These are phyloP conservation scores for Neogale vison DNA, from an alignment of 2,113 vertebrate genomes.

Conservation along the genomic window DNA sequence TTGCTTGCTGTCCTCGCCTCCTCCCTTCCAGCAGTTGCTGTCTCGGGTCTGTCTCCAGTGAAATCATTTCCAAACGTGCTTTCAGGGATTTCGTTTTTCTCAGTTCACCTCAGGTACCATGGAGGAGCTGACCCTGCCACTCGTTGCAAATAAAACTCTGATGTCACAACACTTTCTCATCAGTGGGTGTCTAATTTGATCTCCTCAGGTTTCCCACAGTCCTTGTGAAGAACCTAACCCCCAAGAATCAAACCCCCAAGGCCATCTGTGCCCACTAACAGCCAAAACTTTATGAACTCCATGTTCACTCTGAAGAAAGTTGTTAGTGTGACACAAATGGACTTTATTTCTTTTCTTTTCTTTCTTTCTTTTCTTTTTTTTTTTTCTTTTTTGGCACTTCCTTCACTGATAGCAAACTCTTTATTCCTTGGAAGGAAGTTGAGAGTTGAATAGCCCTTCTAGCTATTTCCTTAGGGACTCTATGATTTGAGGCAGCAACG, in stretches of 20 bases:
- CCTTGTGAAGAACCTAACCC: neutral
- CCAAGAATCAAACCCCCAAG: neutral
- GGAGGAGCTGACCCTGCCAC: neutral
- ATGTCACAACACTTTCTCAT: constrained; percentile 29
- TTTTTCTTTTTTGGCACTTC: constrained; percentile 57
- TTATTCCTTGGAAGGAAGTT: constrained; percentile 33
- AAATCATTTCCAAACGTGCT: constrained; percentile 25
- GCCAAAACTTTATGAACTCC: neutral
- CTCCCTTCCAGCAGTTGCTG: neutral
- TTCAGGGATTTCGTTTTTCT: constrained; percentile 7
- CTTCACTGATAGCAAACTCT: neutral
- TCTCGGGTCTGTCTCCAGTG: neutral
- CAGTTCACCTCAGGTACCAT: neutral
- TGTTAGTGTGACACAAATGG: constrained; percentile 46
- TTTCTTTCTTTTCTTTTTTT: constrained; percentile 56
- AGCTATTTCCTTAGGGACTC: constrained; percentile 50
- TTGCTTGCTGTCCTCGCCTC: neutral
- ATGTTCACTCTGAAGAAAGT: constrained; percentile 22
- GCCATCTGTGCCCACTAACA: neutral
- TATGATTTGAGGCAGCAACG: neutral
- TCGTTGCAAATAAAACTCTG: neutral
- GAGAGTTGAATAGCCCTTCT: neutral
- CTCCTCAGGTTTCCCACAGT: neutral
- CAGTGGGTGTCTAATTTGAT: neutral
- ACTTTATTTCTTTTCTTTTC: constrained; percentile 50